A percentile compares a stretch with the other conserved stretches of the same genome.
Conservation (phyloP, 2,797 vertebrate genomes). For the Pipistrellus kuhlii region DNA sequence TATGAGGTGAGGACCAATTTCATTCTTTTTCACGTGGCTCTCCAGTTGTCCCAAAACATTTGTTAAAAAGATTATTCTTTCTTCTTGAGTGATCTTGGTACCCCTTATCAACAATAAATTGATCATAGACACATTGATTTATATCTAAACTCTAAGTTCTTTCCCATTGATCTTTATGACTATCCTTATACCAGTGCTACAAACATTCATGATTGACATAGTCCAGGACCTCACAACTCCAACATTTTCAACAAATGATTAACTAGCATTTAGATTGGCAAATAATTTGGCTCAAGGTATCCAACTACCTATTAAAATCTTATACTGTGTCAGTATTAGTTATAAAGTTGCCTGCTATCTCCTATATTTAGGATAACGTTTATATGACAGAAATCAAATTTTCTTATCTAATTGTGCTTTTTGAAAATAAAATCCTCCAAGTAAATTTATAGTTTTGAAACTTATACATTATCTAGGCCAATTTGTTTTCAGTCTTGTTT, state of each 20-base stretch:
- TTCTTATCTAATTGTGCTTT: constrained; percentile 2
- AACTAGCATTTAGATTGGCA: constrained; percentile 37
- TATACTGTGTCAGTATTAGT: neutral
- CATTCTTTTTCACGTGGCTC: neutral
- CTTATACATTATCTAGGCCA: neutral
- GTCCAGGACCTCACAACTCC: neutral
- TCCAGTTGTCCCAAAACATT: neutral
- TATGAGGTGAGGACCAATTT: neutral
- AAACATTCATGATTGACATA: neutral
- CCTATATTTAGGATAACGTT: neutral
- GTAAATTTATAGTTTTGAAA: constrained; percentile 27
- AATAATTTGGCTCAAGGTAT: neutral
- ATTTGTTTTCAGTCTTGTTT: neutral
- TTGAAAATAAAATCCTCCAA: constrained; percentile 46
- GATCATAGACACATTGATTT: neutral
- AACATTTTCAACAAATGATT: constrained; percentile 30
- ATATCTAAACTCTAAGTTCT: constrained; percentile 13
- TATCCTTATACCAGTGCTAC: neutral
- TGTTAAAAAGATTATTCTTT: constrained; percentile 40
- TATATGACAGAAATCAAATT: constrained; percentile 23
- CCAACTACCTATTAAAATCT: neutral
- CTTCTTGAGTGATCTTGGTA: neutral
- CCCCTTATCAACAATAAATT: neutral
- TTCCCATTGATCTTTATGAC: neutral
- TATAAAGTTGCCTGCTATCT: neutral